Base-by-base conservation (phyloP, 2,113 vertebrate species). In the Uria aalge region DNA sequence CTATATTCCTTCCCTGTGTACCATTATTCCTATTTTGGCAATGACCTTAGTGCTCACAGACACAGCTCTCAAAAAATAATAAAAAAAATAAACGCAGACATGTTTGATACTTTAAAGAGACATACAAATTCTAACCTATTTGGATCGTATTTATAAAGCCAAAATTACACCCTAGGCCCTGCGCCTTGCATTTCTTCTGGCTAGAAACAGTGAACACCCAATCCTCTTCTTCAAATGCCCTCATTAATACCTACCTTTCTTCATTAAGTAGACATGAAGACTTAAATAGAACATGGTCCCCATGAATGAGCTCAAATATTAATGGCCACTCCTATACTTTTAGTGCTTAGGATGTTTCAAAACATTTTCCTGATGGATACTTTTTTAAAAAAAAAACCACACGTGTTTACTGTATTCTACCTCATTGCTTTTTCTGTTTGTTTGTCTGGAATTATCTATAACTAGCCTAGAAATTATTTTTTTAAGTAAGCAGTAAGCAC, bases 331-430 rank as follows among this genome's bases (percentile, higher is more conserved):
- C 30, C 5, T 3, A 6, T 5, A 16, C n/a, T 36, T 41, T 3
- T 3, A n/a, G 24, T 0, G 29, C 11, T 60, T 0, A 3, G 8
- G 57, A 0, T 15, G 38, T 81, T 40, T 43, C 36, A 52, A 18
- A 0, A 47, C 8, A 0, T 53, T 88, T 78, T 38, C 59, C 52
- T 6, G 22, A 30, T 1, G 0, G 9, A 2, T 5, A 3, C 30
- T 47, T 68, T 13, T 5, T n/a, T 1, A 24, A 15, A 77, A 8
- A 2, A 0, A 30, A 12, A 74, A 8, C 1, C 0, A 41, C 40
- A 20, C 22, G 34, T 41, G 48, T 32, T 90, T 23, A 29, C 56
- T 13, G 34, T 0, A 34, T 29, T 87, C 32, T n/a, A 17, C 18
- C 52, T 21, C 4, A 12, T 16, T 9, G 12, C 43, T 38, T 59